These are phyloP conservation scores for Pipra filicauda DNA, from an alignment of 2,113 vertebrate species.

Conservation along the genomic window DNA sequence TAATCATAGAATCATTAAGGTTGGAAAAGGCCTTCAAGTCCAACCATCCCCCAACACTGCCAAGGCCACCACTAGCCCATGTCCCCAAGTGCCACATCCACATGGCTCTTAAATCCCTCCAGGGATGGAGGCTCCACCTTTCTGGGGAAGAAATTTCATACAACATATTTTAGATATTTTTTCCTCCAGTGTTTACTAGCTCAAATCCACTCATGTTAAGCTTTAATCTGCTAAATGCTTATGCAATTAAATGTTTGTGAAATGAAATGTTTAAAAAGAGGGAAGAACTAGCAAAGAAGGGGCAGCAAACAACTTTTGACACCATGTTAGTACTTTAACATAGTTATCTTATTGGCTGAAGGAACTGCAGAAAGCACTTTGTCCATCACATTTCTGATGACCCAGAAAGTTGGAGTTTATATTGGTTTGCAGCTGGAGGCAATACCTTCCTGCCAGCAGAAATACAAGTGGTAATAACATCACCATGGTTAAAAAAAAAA, in stretches of 20 bases:
- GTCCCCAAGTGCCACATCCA: background rate
- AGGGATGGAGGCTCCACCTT: background rate
- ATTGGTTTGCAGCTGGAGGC: conserved; percentile 35
- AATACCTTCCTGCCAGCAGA: conserved; percentile 37
- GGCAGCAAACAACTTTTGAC: background rate
- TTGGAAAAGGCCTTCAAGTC: background rate
- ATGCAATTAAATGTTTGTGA: background rate
- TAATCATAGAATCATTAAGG: background rate
- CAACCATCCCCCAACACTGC: background rate
- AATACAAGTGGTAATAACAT: conserved; percentile 35
- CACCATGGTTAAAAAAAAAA: background rate
- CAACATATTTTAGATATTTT: background rate
- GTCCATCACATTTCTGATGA: background rate
- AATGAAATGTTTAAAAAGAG: background rate
- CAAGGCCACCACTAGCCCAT: background rate
- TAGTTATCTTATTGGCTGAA: background rate
- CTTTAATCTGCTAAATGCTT: background rate
- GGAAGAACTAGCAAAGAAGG: background rate
- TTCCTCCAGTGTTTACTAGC: background rate
- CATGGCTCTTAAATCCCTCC: background rate
- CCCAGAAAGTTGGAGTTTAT: conserved; percentile 29
- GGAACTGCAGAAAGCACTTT: background rate
- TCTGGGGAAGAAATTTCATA: background rate
- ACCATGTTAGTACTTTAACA: background rate
- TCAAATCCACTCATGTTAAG: background rate